These are phyloP conservation scores for Spisula subtruncata DNA, from an alignment of 2,888 invertebrate species.

Conservation along the genomic window DNA sequence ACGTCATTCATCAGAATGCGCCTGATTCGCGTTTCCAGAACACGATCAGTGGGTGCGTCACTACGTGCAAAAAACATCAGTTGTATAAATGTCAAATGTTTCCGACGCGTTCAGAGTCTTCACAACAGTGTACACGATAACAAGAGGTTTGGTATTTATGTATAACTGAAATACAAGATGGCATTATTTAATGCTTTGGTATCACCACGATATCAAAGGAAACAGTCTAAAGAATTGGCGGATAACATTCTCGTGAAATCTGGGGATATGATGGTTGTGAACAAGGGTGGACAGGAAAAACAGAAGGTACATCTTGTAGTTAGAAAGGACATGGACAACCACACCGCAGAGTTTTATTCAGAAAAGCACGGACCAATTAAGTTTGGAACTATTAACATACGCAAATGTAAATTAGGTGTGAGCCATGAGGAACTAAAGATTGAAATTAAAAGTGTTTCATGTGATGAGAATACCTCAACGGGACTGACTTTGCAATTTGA, in stretches of 20 bases:
- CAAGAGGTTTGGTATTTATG: too few relatives aligned
- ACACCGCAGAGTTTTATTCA: slow-evolving; percentile 6
- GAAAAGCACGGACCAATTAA: slow-evolving; percentile 6
- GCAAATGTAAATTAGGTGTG: background rate
- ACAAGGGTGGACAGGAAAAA: slow-evolving; percentile 11
- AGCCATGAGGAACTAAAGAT: background rate
- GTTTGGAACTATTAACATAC: slow-evolving; percentile 6
- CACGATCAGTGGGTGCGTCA: too few relatives aligned
- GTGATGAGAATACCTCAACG: background rate
- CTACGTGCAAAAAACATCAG: too few relatives aligned
- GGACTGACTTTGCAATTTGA: background rate
- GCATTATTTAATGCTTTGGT: background rate
- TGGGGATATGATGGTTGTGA: background rate
- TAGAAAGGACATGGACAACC: background rate
- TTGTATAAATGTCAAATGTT: too few relatives aligned
- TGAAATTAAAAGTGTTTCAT: background rate
- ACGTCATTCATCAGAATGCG: too few relatives aligned
- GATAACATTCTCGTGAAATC: background rate
- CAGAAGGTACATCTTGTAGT: background rate
- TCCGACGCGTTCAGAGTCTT: too few relatives aligned
- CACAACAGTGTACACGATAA: too few relatives aligned
- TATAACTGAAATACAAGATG: too few relatives aligned
- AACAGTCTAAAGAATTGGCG: background rate
- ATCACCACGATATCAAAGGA: background rate
- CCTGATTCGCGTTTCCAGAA: too few relatives aligned